Base-by-base conservation (phyloP, 1,140 invertebrate species). In the Neotoxoptera formosana region DNA sequence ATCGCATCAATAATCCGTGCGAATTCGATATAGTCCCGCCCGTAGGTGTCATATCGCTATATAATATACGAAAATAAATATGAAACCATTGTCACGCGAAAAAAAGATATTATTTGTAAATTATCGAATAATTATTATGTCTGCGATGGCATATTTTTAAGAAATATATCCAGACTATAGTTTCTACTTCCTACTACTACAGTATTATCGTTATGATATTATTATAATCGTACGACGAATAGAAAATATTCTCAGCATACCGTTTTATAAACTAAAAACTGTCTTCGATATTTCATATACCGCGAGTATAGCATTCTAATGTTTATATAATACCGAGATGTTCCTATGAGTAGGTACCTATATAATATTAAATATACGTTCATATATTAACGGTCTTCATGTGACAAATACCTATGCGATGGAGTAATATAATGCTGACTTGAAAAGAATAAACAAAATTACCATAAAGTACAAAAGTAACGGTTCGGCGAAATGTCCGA, bases 391-490 rank as follows among this genome's bases (percentile, higher is more conserved):
- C 47, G 48, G 87, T 88, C n/a, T 89, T 25, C 67, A 60, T 56
- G 53, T 47, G 56, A 60, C 36, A 67, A 90, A 90, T 67, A n/a
- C n/a, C n/a, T n/a, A 25, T 67, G 25, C n/a, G 20, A 67, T 67
- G 89, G 25, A 67, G 67, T 60, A 30, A 41, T 41, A 41, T 41
- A 41, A 41, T 30, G 67, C 88, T 11, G 36, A 67, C 53, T 90
- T 30, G 56, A 34, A 30, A 60, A 67, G 53, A 90, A 67, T 45
- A 90, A 90, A 67, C 53, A 90, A n/a, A 90, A 90, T 90, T 90
- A 90, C 53, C 89, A 90, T 90, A 90, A 30, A n/a, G 89, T 67
- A 90, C 53, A 90, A 90, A 90, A 67, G 89, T 90, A 67, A 60
- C 53, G 53, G 89, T 90, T 45, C 89, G 56, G 89, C 89, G 25